Evolutionary conservation across 2,113 vertebrate species (phyloP), one percentile per base, ranked within the genome.

Genomic region (Cololabis saira): DNA sequence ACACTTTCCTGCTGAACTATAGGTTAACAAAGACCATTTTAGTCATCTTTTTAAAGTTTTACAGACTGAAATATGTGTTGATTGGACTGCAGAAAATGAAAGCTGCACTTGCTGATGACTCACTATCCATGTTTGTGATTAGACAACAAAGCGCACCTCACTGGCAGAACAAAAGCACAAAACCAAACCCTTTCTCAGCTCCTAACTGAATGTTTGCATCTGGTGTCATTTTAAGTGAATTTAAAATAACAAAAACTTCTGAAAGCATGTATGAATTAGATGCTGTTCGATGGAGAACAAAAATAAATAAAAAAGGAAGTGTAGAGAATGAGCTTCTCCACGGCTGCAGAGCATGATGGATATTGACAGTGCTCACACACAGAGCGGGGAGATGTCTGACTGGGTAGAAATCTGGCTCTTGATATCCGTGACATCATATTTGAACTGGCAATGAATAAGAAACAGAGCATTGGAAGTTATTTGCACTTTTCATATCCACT

Each of bases 281-380:
- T 8, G 54, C 43, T 17, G 61, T 22, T 63, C 57, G 47, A 57
- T 67, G 8, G n/a, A 11, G 33, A 37, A 11, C 3, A 11, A 11
- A 11, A 37, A 37, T 7, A 37, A 37, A 7, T 1, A 11, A 11
- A 37, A 37, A 37, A 3, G 10, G 40, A 22, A 3, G 68, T 49
- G 63, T 2, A 40, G 54, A 69, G 63, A 87, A 77, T 30, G 67
- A n/a, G 13, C 47, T 78, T 72, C 67, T 80, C 61, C 65, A 53
- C 15, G 48, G 74, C 14, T 62, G 71, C 61, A 14, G 56, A 58
- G 64, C 14, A 19, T 27, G 75, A 79, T 79, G 74, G 71, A 71
- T 78, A 62, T 45, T 69, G 75, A 83, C 80, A 61, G 71, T 1
- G 69, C 14, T 1, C 68, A 62, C 66, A 56, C 67, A 78, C 33